Evolutionary conservation across 2,888 invertebrate genomes (phyloP).

Genomic region (Drosophila macrospina): DNA sequence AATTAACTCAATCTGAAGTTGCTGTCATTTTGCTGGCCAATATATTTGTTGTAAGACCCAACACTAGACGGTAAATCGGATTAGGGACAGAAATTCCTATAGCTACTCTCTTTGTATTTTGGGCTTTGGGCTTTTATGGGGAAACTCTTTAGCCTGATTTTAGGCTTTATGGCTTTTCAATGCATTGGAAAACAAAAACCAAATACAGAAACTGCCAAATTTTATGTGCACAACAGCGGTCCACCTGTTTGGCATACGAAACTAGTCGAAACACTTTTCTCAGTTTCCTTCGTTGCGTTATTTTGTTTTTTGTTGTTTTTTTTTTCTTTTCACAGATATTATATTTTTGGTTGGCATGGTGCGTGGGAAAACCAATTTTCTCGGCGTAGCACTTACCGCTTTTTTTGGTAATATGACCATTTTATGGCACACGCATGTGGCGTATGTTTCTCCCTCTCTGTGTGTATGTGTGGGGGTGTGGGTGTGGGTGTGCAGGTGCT

Average conservation of each 20-base stretch:
- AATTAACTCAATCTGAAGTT: neutral
- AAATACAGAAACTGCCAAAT: slow-evolving; percentile 50
- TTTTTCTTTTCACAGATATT: slow-evolving; percentile 46
- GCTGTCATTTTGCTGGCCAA: neutral
- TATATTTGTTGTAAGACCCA: neutral
- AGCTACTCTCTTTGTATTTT: slow-evolving; percentile 15
- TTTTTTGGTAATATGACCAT: slow-evolving; percentile 71
- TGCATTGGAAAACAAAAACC: slow-evolving; percentile 46
- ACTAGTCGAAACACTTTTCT: slow-evolving; percentile 59
- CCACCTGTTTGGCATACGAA: slow-evolving; percentile 75
- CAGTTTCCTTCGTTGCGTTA: slow-evolving; percentile 12
- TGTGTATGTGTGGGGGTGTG: slow-evolving; percentile 21
- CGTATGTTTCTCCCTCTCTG: slow-evolving; percentile 22
- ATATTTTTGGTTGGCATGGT: slow-evolving; percentile 64
- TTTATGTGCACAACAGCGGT: slow-evolving; percentile 64
- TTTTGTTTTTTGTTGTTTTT: slow-evolving; percentile 11
- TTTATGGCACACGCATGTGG: slow-evolving; percentile 77
- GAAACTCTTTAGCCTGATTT: slow-evolving; percentile 49
- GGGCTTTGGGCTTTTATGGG: slow-evolving; percentile 45
- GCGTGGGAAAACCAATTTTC: slow-evolving; percentile 78
- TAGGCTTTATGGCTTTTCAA: slow-evolving; percentile 70
- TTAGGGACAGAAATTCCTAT: slow-evolving; percentile 23
- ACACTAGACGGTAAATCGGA: neutral
- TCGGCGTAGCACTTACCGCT: slow-evolving; percentile 55
- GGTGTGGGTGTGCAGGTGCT: slow-evolving; percentile 62